A percentile compares a stretch with the other conserved stretches of the same genome.
phyloP scores from a whole-genome alignment of 2,888 invertebrate genomes.

The Ectemnius continuus region DNA sequence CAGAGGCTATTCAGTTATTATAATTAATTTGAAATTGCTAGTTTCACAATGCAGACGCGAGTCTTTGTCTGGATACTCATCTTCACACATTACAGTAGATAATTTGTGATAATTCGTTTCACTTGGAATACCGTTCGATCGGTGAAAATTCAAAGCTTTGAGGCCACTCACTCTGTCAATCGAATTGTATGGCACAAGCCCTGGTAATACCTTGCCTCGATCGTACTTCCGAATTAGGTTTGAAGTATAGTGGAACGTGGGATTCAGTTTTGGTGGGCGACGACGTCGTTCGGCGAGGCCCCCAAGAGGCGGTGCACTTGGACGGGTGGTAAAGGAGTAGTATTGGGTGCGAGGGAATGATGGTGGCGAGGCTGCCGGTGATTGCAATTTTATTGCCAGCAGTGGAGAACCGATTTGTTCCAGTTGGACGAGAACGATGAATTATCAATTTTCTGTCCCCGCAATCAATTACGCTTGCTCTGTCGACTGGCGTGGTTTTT shows the following conservation, averaged over 20 bases:
- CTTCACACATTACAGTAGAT: no score
- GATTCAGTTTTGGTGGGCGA: constrained; percentile 28
- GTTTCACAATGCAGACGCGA: no score
- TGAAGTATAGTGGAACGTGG: constrained; percentile 1
- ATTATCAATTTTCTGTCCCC: constrained; percentile 66
- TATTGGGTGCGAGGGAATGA: constrained; percentile 7
- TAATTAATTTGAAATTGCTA: no score
- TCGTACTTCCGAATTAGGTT: no score
- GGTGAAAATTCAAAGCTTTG: no score
- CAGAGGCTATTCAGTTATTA: no score
- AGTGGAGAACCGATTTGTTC: constrained; percentile 22
- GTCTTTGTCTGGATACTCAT: no score
- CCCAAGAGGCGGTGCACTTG: constrained; percentile 22
- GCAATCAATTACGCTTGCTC: constrained; percentile 62
- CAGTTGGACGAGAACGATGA: constrained; percentile 60
- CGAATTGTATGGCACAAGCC: no score
- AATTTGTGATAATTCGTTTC: no score
- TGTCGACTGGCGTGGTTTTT: constrained; percentile 42
- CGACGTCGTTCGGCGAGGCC: constrained; percentile 11
- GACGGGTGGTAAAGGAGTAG: neutral
- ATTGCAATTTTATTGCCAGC: constrained; percentile 47
- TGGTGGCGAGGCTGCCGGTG: constrained; percentile 20
- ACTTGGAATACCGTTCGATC: no score
- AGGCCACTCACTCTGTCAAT: no score
- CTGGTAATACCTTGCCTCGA: no score